Evolutionary conservation across 2,888 invertebrate genomes (phyloP), one percentile per base, ranked within the genome.

Genomic region (Apamea anceps): DNA sequence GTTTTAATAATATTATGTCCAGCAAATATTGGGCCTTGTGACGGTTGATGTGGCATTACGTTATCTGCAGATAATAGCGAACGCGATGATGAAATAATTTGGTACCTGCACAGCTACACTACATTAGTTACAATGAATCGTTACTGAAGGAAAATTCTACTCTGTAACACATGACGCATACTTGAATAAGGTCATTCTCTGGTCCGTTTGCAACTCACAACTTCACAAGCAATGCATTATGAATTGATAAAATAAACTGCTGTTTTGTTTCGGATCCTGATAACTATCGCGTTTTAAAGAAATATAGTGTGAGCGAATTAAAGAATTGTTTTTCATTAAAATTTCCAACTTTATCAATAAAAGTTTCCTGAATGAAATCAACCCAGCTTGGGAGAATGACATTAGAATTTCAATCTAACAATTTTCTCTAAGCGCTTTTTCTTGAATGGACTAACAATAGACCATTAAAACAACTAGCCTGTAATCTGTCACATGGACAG

Each of bases 401-500:
- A 72, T 66, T n/a, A 71, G 37, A 60, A 72, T 65, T 78, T 60
- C 10, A 84, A 63, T 66, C 8, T 28, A 60, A 63, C 21, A 13
- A 68, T 71, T 73, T 75, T 77, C 72, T 77, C 60, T n/a, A 42
- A 68, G 57, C 25, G 37, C 42, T 78, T 85, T 88, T 80, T 83
- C 86, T 86, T 79, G 45, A 79, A 80, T 88, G 83, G 28, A 32
- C 77, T 65, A 79, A 83, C 84, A 81, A 81, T 88, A 48, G 75
- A 62, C 57, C 71, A 68, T 79, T 77, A 77, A 66, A 78, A 63
- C 72, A 65, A 42, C 67, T 71, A 73, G 82, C 81, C 79, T 72
- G 84, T 81, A 72, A 88, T 81, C 77, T 88, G 88, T 80, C 88
- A 83, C 77, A n/a, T 73, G 66, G 73, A 82, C 78, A 82, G 67